Evolutionary conservation across 53 echinoderm and acorn worm genomes (phyloP).

Genomic region (Astropecten irregularis): DNA sequence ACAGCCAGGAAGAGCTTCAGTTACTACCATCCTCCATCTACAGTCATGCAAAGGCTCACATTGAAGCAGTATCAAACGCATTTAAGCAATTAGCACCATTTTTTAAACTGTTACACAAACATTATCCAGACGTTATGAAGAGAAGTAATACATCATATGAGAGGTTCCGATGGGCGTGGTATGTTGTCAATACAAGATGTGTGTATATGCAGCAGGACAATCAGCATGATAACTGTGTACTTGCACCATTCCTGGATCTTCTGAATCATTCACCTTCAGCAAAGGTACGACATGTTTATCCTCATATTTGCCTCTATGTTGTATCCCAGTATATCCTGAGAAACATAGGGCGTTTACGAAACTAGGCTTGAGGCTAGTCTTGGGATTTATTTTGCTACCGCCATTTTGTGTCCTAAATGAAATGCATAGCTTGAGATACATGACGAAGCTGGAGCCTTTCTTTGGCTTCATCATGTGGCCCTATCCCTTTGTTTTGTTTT

Average conservation of each 20-base stretch:
- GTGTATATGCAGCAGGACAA: slow-evolving; percentile 67
- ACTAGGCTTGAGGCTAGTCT: too few species aligned
- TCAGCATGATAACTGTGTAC: slow-evolving; percentile 59
- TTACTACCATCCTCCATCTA: slow-evolving; percentile 43
- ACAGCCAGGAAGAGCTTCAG: slow-evolving; percentile 45
- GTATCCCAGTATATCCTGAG: neutral
- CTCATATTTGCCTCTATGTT: neutral
- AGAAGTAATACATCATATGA: slow-evolving; percentile 40
- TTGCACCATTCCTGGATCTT: slow-evolving; percentile 86
- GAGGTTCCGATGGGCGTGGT: slow-evolving; percentile 91
- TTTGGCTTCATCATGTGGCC: too few species aligned
- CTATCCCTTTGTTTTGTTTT: too few species aligned
- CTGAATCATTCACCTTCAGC: slow-evolving; percentile 86
- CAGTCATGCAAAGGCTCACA: slow-evolving; percentile 37
- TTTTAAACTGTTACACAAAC: slow-evolving; percentile 47
- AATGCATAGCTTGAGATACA: too few species aligned
- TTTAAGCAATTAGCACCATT: slow-evolving; percentile 53
- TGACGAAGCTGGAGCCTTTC: too few species aligned
- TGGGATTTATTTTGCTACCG: too few species aligned
- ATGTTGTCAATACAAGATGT: slow-evolving; percentile 82
- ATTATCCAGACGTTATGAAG: slow-evolving; percentile 10
- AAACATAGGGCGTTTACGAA: too few species aligned
- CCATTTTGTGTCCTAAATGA: too few species aligned
- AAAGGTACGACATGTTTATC: slow-evolving; percentile 60
- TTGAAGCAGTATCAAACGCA: slow-evolving; percentile 24